Evolutionary conservation across 2,113 vertebrate genomes (phyloP).

Genomic region (Hippopotamus amphibius): DNA sequence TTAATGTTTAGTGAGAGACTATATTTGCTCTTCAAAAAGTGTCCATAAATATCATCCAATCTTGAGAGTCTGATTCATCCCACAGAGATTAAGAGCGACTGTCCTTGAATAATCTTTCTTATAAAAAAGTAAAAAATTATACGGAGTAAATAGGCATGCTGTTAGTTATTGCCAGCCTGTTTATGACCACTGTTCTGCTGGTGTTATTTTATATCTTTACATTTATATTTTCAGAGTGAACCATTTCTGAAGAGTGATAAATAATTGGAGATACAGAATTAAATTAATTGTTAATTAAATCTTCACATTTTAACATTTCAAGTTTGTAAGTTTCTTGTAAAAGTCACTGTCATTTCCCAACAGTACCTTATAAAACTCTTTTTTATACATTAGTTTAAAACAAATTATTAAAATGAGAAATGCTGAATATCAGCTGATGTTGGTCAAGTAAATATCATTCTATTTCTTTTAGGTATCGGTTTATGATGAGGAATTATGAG

Average conservation of each 20-base stretch:
- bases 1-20: not conserved
- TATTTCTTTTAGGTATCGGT: not conserved
- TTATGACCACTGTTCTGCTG: conserved; percentile 25
- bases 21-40: not conserved
- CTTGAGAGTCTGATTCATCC: not conserved
- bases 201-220: not conserved
- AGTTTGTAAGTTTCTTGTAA: conserved; percentile 14
- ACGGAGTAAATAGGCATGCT: not conserved
- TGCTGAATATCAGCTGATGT: not conserved
- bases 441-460: not conserved
- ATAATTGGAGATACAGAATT: not conserved
- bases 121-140: conserved; percentile 2
- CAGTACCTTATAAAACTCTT: not conserved
- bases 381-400: not conserved
- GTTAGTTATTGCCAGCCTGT: not conserved
- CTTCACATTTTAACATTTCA: not conserved
- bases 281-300: not conserved
- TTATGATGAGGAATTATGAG: not conserved
- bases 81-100: not conserved
- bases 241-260: not conserved
- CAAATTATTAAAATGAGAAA: conserved; percentile 6
- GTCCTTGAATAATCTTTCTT: conserved; percentile 18
- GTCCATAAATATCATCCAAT: not conserved
- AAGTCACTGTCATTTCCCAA: not conserved
- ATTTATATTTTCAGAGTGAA: conserved; percentile 16